Conservation (phyloP, 2,888 invertebrate genomes). For the Watsonalla binaria region DNA sequence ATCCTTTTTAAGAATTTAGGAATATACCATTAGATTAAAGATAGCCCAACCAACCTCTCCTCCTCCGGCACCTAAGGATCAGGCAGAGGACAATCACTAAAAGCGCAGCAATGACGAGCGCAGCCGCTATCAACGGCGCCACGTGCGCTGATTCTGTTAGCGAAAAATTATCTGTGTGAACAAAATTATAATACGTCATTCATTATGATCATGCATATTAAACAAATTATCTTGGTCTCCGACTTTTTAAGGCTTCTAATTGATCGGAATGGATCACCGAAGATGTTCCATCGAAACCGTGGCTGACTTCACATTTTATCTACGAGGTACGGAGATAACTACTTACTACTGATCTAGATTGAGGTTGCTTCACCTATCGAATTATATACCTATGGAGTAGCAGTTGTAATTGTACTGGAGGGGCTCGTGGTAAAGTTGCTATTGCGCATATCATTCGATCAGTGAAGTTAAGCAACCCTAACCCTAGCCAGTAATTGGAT, state of each 20-base stretch:
- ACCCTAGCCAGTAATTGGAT: too few relatives aligned
- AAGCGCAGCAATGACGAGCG: slow-evolving; percentile 64
- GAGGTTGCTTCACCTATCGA: too few relatives aligned
- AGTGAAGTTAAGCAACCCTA: too few relatives aligned
- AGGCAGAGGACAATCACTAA: slow-evolving; percentile 67
- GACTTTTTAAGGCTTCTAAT: neutral
- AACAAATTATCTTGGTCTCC: slow-evolving; percentile 1
- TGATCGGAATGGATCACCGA: neutral
- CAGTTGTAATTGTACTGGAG: too few relatives aligned
- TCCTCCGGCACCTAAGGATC: slow-evolving; percentile 57
- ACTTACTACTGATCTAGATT: too few relatives aligned
- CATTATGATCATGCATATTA: slow-evolving; percentile 9
- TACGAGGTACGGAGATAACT: too few relatives aligned
- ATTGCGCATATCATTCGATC: too few relatives aligned
- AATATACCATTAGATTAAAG: neutral
- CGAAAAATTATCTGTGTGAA: slow-evolving; percentile 69
- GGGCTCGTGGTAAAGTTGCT: too few relatives aligned
- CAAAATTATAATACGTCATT: slow-evolving; percentile 26
- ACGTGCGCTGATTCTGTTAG: slow-evolving; percentile 73
- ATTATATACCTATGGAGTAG: too few relatives aligned
- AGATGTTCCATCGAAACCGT: too few relatives aligned
- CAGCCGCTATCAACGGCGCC: slow-evolving; percentile 70
- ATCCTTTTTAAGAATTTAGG: neutral
- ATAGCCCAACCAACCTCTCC: slow-evolving; percentile 50
- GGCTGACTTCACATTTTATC: too few relatives aligned